phyloP scores from a whole-genome alignment of 2,113 vertebrate species.

The Prionailurus bengalensis region DNA sequence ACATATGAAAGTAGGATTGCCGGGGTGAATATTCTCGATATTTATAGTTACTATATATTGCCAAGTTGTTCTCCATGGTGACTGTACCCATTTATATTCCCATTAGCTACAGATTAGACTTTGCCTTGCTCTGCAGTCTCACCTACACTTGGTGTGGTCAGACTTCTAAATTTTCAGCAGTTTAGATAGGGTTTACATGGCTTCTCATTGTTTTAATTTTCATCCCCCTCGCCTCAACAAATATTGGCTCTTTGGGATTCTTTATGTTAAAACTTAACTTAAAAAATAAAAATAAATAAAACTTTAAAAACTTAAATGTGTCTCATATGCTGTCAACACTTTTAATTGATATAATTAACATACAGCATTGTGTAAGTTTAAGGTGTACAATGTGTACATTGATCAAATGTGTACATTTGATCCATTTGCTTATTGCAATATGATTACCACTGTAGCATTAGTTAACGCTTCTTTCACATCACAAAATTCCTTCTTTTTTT shows the following conservation, averaged over 20 bases:
- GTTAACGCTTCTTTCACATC: background rate
- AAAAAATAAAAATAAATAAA: background rate
- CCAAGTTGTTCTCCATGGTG: background rate
- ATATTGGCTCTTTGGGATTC: conserved; percentile 13
- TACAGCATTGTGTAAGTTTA: background rate
- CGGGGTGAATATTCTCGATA: background rate
- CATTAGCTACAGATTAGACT: background rate
- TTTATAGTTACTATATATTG: background rate
- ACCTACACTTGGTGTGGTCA: background rate
- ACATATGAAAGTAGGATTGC: background rate
- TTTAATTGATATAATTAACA: background rate
- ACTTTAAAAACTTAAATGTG: conserved; percentile 41
- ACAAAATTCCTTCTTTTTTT: background rate
- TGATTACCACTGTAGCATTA: background rate
- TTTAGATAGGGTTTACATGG: background rate
- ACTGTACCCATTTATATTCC: background rate
- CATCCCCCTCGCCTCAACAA: background rate
- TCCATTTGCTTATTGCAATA: background rate
- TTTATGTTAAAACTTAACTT: conserved; percentile 32
- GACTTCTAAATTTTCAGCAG: background rate
- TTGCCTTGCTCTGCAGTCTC: background rate
- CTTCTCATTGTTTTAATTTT: conserved; percentile 43
- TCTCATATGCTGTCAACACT: background rate
- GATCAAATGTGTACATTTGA: background rate
- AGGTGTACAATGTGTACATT: background rate